Base-by-base conservation (phyloP, 2,888 invertebrate genomes). In the Tiliacea citrago region DNA sequence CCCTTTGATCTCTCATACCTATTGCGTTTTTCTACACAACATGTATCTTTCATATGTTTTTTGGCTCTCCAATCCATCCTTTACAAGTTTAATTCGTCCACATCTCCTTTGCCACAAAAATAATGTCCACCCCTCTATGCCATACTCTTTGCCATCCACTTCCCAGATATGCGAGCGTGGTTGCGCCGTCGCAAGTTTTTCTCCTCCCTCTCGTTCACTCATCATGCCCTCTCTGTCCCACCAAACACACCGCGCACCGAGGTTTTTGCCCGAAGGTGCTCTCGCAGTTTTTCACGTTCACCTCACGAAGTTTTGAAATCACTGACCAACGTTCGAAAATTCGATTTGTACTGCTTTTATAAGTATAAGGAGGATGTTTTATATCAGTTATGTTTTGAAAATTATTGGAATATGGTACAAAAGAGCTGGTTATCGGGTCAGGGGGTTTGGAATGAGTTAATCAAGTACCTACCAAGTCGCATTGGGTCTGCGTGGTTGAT, bases 101-200 rank as follows among this genome's bases (percentile, higher is more conserved):
- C 1, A 72, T 45, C n/a, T 42, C 4, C 12, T 21, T 49, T n/a
- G n/a, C 10, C 53, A 53, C 16, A 16, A 45, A 68, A 61, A 68
- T 24, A 13, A 16, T 16, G 2, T 5, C 5, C 12, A 47, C 72
- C 29, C 24, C 4, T 91, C 86, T 88, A 35, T 57, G 5, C 4
- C 0, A n/a, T 86, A 88, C 57, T 93, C 94, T 92, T 68, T 93
- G 91, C 53, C 87, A 47, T 69, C 83, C 90, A 88, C 91, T 91
- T 89, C 88, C 91, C 90, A 94, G 94, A 92, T 93, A 95, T 95
- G 94, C 93, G 86, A 88, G 91, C 91, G 85, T 86, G 89, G 94
- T 89, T 88, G 92, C 92, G 93, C 89, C 83, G 88, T 91, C 93
- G 92, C 94, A 92, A 88, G 91, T 94, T 93, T 92, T 92, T 93